Evolutionary conservation across 2,113 vertebrate genomes (phyloP), one percentile per base, ranked within the genome.

Genomic region (Mesoclemmys tuberculata): DNA sequence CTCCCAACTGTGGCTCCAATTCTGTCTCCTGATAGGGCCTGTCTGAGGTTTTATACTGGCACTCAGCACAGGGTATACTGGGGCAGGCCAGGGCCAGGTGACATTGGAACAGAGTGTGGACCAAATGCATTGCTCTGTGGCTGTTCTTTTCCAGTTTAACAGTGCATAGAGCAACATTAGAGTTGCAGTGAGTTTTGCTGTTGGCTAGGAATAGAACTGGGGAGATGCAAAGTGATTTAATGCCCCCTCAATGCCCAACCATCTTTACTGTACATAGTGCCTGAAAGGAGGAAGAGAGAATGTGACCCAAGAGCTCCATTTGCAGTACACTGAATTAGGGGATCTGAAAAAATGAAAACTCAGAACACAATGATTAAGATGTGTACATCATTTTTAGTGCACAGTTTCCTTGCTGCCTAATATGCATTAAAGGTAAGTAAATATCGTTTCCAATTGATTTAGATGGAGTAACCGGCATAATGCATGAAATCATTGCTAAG

Each of bases 61-160:
- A 18, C 31, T 64, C 31, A 74, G 38, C 22, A 6, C 24, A 38
- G 38, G 71, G 21, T 24, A 10, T 41, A 74, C 71, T 26, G 22
- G 10, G 64, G 26, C 18, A 80, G 8, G 22, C 16, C 46, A 24
- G 54, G 8, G 1, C 16, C 49, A 27, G 26, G 80, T 79, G 26
- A 1, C 38, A 24, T 48, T 2, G 7, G n/a, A 38, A 55, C 0
- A 0, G 38, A n/a, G 21, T 0, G 14, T 29, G 5, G 16, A 11
- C 48, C 0, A 21, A 68, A 12, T 3, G 31, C 5, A 0, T 2
- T 49, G 55, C n/a, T 56, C 48, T 41, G 58, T 26, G n/a, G 16
- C 85, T 54, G 0, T 29, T 21, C 2, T 77, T 61, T 5, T 44
- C 35, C 35, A n/a, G 44, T 58, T 18, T 2, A 46, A 44, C 44